Conservation (phyloP, 1,140 invertebrate genomes). For the Drosophila lowei region DNA sequence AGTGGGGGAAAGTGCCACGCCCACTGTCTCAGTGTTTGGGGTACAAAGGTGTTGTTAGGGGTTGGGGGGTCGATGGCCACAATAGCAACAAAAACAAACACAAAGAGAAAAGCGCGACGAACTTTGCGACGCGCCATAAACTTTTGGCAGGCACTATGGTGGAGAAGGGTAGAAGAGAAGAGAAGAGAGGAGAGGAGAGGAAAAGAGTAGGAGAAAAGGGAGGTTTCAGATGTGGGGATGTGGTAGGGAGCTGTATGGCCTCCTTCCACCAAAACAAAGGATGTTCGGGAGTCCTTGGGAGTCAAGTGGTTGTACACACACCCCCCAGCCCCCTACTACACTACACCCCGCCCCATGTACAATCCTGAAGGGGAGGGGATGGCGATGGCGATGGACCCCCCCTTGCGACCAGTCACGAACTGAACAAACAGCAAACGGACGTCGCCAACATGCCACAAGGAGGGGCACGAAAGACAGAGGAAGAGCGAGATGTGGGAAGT, state of each 20-base stretch:
- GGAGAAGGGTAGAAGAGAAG: background rate
- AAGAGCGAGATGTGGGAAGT: background rate
- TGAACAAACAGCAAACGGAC: constrained; percentile 53
- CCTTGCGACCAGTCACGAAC: constrained; percentile 53
- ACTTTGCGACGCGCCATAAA: constrained; percentile 68
- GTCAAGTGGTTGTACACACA: constrained; percentile 34
- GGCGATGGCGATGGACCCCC: too few relatives aligned
- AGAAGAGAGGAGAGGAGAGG: background rate
- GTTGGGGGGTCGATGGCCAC: constrained; percentile 57
- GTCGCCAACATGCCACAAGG: constrained; percentile 38
- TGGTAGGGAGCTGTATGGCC: too few relatives aligned
- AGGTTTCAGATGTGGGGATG: too few relatives aligned
- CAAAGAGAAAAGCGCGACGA: constrained; percentile 58
- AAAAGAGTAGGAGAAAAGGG: too few relatives aligned
- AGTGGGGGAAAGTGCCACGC: constrained; percentile 71
- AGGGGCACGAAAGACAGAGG: background rate
- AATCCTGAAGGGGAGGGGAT: background rate
- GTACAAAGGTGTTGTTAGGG: background rate
- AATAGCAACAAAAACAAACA: constrained; percentile 42
- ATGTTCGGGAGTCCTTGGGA: constrained; percentile 35
- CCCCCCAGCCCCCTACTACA: background rate
- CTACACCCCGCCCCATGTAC: background rate
- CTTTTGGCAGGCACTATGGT: constrained; percentile 58
- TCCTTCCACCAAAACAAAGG: constrained; percentile 32
- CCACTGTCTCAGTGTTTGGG: constrained; percentile 9